Evolutionary conservation across 2,113 vertebrate genomes (phyloP), one percentile per base, ranked within the genome.

Genomic region (Riparia riparia): DNA sequence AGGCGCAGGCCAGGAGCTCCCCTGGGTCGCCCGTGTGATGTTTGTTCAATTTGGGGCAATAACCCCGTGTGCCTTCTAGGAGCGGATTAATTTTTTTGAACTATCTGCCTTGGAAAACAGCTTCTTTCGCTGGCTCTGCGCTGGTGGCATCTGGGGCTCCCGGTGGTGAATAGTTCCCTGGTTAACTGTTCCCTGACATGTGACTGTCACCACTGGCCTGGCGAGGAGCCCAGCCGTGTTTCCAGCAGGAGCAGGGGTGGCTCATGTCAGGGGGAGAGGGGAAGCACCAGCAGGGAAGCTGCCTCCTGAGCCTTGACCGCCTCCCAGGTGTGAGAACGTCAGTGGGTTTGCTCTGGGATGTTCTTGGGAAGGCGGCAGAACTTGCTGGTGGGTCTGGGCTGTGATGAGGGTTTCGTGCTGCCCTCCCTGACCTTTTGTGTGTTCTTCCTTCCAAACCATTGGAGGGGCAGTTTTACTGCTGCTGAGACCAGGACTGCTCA

Each of bases 381-480:
- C 41, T 44, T 0, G 2, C 29, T 84, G 64, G 12, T 8, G 73
- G 56, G 12, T 17, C 49, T 12, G 61, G 53, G 66, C 1, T 2
- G 1, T 6, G 29, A 2, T 3, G 1, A 13, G 63, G 71, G 17
- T 9, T 49, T 14, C 1, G 0, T 10, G 3, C 57, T 74, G 68
- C 24, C 5, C 11, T 10, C 72, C 31, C 73, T 29, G 37, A 8
- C 37, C 32, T 61, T 7, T 15, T 10, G 1, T 2, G 9, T 42
- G 7, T 7, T 58, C 16, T 47, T 72, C 54, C 25, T 70, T 49
- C n/a, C 17, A 14, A 66, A 6, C 49, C 28, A 0, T 0, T 0
- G 1, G 8, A 34, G 58, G 26, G 26, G 54, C 22, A 9, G 12
- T 14, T 61, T 16, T 8, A 2, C 10, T 25, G 63, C 94, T 71